Evolutionary conservation across 2,797 vertebrate species (phyloP).

Genomic region (Helicolenus hilgendorfi): DNA sequence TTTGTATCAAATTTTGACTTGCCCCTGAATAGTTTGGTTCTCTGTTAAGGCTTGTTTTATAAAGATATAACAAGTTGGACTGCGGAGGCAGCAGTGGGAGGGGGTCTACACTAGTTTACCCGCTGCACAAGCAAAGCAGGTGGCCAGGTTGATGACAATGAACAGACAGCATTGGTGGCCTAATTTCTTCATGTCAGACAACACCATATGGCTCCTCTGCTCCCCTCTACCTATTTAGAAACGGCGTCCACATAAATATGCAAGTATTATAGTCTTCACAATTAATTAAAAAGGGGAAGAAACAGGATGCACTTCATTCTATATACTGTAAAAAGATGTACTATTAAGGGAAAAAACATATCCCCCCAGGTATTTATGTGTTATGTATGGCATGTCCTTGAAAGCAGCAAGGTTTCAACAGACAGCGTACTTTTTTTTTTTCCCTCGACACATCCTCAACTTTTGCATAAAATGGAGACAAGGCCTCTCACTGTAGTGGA

Average conservation of each 20-base stretch:
- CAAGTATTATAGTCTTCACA: slow-evolving; percentile 85
- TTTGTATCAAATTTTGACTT: slow-evolving; percentile 53
- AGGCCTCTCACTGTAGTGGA: slow-evolving; percentile 53
- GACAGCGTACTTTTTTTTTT: slow-evolving; percentile 64
- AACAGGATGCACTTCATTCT: slow-evolving; percentile 77
- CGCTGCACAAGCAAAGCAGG: slow-evolving; percentile 83
- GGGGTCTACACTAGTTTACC: slow-evolving; percentile 61
- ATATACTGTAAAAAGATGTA: slow-evolving; percentile 67
- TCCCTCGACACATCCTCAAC: slow-evolving; percentile 56
- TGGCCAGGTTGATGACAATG: slow-evolving; percentile 90
- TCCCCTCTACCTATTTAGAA: slow-evolving; percentile 87
- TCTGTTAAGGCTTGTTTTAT: slow-evolving; percentile 55
- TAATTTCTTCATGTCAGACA: slow-evolving; percentile 92
- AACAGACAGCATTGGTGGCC: slow-evolving; percentile 92
- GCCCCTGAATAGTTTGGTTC: slow-evolving; percentile 42
- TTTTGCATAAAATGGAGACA: slow-evolving; percentile 73
- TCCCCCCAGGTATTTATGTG: slow-evolving; percentile 83
- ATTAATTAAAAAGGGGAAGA: slow-evolving; percentile 88
- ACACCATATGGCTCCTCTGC: slow-evolving; percentile 91
- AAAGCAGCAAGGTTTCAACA: slow-evolving; percentile 83
- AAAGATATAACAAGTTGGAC: slow-evolving; percentile 69
- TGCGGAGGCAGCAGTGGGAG: slow-evolving; percentile 14
- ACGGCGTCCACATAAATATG: slow-evolving; percentile 86
- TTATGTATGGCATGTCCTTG: slow-evolving; percentile 88
- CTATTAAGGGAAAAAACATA: slow-evolving; percentile 62